phyloP scores from a whole-genome alignment of 2,888 invertebrate species.

The Andrena dorsata region DNA sequence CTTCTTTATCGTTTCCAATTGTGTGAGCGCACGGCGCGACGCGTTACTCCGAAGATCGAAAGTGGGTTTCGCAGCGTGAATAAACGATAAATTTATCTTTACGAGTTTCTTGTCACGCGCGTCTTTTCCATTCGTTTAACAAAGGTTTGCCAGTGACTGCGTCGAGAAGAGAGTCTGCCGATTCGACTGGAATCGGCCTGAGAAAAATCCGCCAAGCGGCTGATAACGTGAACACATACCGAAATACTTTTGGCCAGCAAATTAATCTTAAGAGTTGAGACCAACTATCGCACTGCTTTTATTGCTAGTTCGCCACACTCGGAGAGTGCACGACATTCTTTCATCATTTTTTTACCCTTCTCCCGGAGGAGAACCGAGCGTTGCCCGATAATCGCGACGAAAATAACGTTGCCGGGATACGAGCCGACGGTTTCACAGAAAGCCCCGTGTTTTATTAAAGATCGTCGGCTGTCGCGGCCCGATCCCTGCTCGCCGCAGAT shows the following conservation, averaged over 20 bases:
- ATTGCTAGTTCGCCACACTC: neutral
- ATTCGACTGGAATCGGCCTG: no score
- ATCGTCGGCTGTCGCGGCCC: slow-evolving; percentile 27
- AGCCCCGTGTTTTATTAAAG: neutral
- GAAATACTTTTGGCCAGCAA: neutral
- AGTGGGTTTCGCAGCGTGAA: neutral
- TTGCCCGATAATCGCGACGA: neutral
- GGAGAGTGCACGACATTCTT: neutral
- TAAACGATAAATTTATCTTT: slow-evolving; percentile 11
- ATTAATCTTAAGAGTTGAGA: neutral
- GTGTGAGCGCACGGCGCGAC: slow-evolving; percentile 12
- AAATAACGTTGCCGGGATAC: neutral
- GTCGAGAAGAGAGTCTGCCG: neutral
- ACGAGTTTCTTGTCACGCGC: neutral
- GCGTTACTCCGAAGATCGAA: slow-evolving; percentile 25
- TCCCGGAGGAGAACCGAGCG: neutral
- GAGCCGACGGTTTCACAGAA: slow-evolving; percentile 6
- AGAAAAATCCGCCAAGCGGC: neutral
- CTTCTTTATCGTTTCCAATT: slow-evolving; percentile 7
- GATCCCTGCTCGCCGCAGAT: slow-evolving; percentile 2
- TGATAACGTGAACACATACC: neutral
- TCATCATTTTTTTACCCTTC: neutral
- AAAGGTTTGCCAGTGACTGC: neutral
- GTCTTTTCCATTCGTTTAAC: neutral
- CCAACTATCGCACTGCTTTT: neutral